Base-by-base conservation (phyloP, 2,888 invertebrate species). In the Mimachlamys varia region DNA sequence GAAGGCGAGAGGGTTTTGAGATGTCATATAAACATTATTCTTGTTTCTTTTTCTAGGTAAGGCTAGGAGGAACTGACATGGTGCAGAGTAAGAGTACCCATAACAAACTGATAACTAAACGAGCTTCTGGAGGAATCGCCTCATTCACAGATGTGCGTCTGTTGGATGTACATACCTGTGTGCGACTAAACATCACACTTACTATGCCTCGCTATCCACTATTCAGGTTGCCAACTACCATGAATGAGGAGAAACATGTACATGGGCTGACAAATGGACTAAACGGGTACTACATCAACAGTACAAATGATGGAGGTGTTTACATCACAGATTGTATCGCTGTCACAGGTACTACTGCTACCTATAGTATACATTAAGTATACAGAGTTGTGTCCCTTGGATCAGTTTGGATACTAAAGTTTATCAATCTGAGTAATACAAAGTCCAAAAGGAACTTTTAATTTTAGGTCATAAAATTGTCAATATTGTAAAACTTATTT, bases 171-270 rank as follows among this genome's bases (percentile, higher is more conserved):
- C 90, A 91, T 49, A 1, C 76, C 7, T 90, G 88, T 89, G 92
- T 92, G 4, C 90, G 90, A 88, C 89, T 94, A 27, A 94, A 94
- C 88, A 88, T 92, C 1, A 94, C 94, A 12, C 89, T 93, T 88
- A 91, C 91, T 27, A 92, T 93, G 91, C 92, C 93, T 55, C 87
- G 90, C 17, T 93, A 92, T 89, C 94, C 94, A 12, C 92, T 91
- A 49, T 91, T 92, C 15, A 90, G 94, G 90, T 89, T 92, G 88
- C 94, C 94, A 44, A 92, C 94, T 88, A 91, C 90, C 17, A 93
- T 93, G 89, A 89, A 90, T 53, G 93, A 93, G 89, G 44, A 37
- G 22, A 37, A 89, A 12, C 88, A 92, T 17, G 89, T 87, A 27
- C 88, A 87, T 49, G 90, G 90, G 4, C 44, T 88, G 7, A 33